These are phyloP conservation scores for Boulengeromyrus knoepffleri DNA, from an alignment of 2,113 vertebrate species.

Conservation along the genomic window DNA sequence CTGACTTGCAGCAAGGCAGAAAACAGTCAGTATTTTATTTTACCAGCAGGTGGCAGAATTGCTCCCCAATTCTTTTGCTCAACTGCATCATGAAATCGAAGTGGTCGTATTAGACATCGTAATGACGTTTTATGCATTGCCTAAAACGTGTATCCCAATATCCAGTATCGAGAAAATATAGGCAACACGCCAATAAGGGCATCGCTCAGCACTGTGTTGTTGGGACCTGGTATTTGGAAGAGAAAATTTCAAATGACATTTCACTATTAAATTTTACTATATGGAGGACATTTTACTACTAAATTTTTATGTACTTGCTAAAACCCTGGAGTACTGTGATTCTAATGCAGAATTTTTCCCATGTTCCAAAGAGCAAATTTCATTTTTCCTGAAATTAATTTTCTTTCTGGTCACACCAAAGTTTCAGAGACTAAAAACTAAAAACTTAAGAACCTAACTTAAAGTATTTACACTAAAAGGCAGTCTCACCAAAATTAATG, in stretches of 20 bases:
- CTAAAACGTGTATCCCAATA: neutral
- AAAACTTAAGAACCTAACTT: neutral
- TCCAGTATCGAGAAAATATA: neutral
- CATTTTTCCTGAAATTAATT: neutral
- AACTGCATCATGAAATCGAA: neutral
- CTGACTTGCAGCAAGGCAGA: neutral
- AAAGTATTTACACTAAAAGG: neutral
- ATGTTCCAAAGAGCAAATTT: neutral
- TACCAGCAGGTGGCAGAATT: slow-evolving; percentile 10
- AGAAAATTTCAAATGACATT: neutral
- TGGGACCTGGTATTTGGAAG: neutral
- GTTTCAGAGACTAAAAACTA: neutral
- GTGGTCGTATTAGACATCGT: neutral
- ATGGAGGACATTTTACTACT: neutral
- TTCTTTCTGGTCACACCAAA: neutral
- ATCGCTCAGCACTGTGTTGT: neutral
- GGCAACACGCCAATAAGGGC: neutral
- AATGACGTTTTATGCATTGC: neutral
- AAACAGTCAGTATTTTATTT: neutral
- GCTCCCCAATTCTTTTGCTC: neutral
- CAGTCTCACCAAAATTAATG: neutral
- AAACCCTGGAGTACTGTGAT: neutral
- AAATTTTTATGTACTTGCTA: neutral
- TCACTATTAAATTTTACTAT: neutral
- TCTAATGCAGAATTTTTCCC: neutral